Percentiles rank a stretch among this genome's conserved stretches.
phyloP scores from a whole-genome alignment of 2,113 vertebrate genomes.

The Parotia lawesii region DNA sequence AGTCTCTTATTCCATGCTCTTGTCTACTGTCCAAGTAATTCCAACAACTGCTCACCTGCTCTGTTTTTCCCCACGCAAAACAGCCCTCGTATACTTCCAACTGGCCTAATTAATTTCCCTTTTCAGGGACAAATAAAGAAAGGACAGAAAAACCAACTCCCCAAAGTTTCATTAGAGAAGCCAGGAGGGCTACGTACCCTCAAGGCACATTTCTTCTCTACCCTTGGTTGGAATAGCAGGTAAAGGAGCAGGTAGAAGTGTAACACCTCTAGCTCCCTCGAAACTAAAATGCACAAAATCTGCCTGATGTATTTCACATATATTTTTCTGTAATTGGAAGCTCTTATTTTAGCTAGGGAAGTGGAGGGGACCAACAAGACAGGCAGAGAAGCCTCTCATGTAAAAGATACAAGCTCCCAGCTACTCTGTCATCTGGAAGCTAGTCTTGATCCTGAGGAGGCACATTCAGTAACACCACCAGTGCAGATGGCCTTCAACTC shows the following conservation, averaged over 20 bases:
- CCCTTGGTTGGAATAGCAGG: background rate
- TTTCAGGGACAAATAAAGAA: background rate
- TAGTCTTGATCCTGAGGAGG: background rate
- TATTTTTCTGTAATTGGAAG: background rate
- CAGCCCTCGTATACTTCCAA: background rate
- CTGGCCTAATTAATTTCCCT: background rate
- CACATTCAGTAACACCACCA: background rate
- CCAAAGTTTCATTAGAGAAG: background rate
- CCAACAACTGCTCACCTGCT: background rate
- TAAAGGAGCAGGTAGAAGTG: background rate
- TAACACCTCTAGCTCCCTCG: background rate
- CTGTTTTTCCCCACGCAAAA: background rate
- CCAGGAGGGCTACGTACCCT: background rate
- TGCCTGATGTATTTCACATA: background rate
- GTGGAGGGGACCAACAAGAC: background rate
- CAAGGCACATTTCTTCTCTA: background rate
- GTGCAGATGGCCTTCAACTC: background rate
- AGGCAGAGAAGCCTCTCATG: background rate
- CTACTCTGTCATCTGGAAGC: background rate
- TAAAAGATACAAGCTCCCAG: background rate
- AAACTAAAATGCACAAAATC: background rate
- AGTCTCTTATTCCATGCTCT: background rate
- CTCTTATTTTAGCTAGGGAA: background rate
- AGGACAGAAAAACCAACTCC: background rate
- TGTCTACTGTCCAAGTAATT: background rate